Percentiles rank a stretch among this genome's conserved stretches.
These are phyloP conservation scores for Tinamus guttatus DNA, from an alignment of 2,113 vertebrate genomes.

Conservation along the genomic window DNA sequence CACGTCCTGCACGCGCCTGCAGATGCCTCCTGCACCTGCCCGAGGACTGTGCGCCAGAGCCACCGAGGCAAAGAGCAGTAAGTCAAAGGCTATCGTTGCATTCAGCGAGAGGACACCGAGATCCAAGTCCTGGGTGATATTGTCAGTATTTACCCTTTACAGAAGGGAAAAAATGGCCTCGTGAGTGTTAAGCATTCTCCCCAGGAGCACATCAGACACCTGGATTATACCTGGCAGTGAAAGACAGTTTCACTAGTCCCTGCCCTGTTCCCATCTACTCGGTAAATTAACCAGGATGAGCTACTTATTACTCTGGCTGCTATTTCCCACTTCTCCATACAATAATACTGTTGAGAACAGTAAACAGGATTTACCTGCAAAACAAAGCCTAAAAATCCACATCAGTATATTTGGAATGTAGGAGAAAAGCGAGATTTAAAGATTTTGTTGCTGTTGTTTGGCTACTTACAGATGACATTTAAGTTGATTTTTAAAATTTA, in stretches of 20 bases:
- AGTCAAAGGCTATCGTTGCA: background rate
- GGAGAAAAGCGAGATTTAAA: background rate
- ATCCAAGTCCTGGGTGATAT: background rate
- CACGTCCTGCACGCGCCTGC: background rate
- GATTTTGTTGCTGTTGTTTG: background rate
- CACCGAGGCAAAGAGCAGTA: background rate
- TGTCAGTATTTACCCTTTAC: background rate
- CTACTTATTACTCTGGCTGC: background rate
- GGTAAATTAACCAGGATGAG: background rate
- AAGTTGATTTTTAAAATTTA: background rate
- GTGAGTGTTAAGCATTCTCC: background rate
- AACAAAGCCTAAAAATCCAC: background rate
- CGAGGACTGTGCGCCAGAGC: background rate
- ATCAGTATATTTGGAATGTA: accelerated
- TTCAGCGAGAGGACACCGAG: background rate
- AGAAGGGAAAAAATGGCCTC: background rate
- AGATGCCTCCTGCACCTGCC: conserved; percentile 38
- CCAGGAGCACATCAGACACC: background rate
- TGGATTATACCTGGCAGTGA: background rate
- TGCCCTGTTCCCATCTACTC: background rate
- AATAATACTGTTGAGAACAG: background rate
- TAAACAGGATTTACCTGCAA: background rate
- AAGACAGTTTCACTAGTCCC: background rate
- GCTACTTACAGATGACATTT: background rate
- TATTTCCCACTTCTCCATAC: background rate